Percentiles rank a stretch among this genome's conserved stretches.
phyloP scores from a whole-genome alignment of 2,797 vertebrate genomes.

The Percopsis omiscomaycus region DNA sequence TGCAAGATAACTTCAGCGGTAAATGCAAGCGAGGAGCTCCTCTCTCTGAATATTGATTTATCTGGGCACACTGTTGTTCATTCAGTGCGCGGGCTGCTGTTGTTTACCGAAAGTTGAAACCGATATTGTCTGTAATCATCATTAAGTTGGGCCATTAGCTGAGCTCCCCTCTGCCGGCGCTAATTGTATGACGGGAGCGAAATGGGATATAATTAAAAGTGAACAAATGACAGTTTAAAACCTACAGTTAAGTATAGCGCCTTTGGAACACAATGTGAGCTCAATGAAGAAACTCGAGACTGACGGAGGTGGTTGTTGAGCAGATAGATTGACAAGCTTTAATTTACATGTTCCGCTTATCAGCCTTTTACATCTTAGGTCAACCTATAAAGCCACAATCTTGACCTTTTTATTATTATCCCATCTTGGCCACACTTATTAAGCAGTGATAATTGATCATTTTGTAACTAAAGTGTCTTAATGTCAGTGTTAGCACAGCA shows the following conservation, averaged over 20 bases:
- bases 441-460: too few species aligned
- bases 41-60: slow-evolving; percentile 51
- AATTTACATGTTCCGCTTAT: neutral
- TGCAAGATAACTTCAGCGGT: slow-evolving; percentile 31
- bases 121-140: slow-evolving; percentile 70
- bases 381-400: too few species aligned
- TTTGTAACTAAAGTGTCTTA: too few species aligned
- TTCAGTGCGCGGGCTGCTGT: slow-evolving; percentile 44
- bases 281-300: slow-evolving; percentile 19
- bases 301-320: slow-evolving; percentile 18
- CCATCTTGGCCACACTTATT: too few species aligned
- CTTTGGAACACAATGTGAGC: slow-evolving; percentile 23
- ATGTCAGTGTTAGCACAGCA: too few species aligned
- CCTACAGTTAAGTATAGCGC: slow-evolving; percentile 12
- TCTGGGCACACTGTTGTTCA: slow-evolving; percentile 47
- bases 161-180: slow-evolving; percentile 47
- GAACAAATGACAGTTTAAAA: slow-evolving; percentile 59
- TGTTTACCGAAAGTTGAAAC: slow-evolving; percentile 69
- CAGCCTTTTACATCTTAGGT: neutral
- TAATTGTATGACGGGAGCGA: slow-evolving; percentile 65
- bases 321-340: slow-evolving; percentile 2
- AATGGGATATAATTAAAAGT: slow-evolving; percentile 70
- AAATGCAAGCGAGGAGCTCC: slow-evolving; percentile 39
- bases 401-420: too few species aligned
- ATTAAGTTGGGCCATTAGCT: slow-evolving; percentile 65